phyloP scores from a whole-genome alignment of 30 jellyfish, hydroid and myxozoan species.

The Hydra vulgaris region DNA sequence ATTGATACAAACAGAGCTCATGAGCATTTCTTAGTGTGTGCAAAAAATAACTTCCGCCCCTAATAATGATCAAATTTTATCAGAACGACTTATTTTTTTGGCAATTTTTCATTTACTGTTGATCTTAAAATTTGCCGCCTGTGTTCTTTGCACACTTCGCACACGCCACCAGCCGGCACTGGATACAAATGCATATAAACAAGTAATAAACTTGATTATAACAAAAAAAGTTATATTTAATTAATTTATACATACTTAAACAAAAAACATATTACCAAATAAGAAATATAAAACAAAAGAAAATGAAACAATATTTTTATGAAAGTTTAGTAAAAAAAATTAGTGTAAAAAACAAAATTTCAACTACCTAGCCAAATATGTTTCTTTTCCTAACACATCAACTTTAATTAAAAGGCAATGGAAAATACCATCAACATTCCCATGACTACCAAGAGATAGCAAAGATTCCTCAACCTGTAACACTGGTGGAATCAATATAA shows the following conservation, averaged over 20 bases:
- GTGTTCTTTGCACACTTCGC: too few species aligned
- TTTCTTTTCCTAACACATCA: neutral
- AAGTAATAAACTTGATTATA: neutral
- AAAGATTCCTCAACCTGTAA: neutral
- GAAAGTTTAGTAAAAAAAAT: too few species aligned
- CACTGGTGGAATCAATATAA: neutral
- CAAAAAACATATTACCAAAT: neutral
- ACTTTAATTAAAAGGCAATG: neutral
- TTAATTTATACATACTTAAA: neutral
- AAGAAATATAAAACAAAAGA: neutral
- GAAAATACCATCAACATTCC: neutral
- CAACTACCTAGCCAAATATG: neutral
- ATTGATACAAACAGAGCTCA: too few species aligned
- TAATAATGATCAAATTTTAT: too few species aligned
- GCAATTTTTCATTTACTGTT: too few species aligned
- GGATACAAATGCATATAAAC: neutral
- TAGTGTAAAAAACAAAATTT: neutral
- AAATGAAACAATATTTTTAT: neutral
- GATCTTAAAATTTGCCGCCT: too few species aligned
- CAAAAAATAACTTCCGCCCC: too few species aligned
- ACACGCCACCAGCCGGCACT: too few species aligned
- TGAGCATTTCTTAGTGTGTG: too few species aligned
- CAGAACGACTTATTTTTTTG: too few species aligned
- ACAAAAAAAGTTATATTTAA: neutral
- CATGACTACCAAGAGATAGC: neutral